Evolutionary conservation across 2,113 vertebrate genomes (phyloP).

Genomic region (Gorsachius goisagi): DNA sequence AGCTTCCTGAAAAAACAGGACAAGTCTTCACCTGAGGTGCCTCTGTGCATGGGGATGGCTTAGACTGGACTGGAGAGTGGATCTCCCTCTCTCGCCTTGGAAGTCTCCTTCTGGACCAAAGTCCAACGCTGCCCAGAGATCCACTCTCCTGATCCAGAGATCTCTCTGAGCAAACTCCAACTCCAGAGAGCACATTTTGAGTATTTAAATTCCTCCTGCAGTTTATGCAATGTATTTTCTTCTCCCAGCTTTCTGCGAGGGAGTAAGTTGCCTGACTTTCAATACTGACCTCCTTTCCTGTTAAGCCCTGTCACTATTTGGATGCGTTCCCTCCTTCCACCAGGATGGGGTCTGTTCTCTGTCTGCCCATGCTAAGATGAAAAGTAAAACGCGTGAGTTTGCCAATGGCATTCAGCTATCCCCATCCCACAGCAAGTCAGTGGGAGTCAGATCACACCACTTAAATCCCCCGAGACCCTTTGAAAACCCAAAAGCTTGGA

Average conservation of each 20-base stretch:
- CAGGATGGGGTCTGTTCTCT: rapidly evolving
- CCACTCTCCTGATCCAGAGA: background rate
- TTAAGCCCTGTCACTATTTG: background rate
- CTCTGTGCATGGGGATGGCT: background rate
- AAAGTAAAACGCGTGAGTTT: background rate
- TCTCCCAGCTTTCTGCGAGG: background rate
- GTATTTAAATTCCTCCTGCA: background rate
- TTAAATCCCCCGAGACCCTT: background rate
- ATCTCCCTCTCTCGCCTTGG: background rate
- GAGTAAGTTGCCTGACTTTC: rapidly evolving
- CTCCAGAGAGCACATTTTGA: background rate
- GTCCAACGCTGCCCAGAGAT: background rate
- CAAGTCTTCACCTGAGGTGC: background rate
- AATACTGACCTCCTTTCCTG: background rate
- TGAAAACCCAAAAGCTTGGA: background rate
- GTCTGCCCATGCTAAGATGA: background rate
- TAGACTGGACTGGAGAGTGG: too few relatives aligned
- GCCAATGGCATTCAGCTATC: background rate
- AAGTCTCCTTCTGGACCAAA: background rate
- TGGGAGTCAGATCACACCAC: background rate
- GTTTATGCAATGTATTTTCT: background rate
- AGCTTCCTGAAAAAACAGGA: background rate
- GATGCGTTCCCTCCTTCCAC: background rate
- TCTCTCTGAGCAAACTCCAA: background rate
- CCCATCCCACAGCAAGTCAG: background rate